These are phyloP conservation scores for Eretmochelys imbricata DNA, from an alignment of 2,113 vertebrate genomes.

Conservation along the genomic window DNA sequence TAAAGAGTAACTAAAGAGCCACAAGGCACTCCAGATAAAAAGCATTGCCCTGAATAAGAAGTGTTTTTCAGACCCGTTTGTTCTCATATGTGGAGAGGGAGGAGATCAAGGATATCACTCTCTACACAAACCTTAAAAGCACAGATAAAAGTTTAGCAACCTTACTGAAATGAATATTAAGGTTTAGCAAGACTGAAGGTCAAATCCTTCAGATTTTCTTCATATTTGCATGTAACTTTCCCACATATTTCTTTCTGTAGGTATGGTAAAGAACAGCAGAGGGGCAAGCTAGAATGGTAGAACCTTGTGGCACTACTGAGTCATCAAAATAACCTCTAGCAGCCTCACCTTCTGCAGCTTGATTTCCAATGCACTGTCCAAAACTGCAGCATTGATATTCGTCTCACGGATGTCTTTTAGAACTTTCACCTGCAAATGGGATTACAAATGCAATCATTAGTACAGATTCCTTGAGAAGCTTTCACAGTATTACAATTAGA, in stretches of 20 bases:
- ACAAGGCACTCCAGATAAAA: conserved; percentile 32
- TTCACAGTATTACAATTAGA: conserved; percentile 84
- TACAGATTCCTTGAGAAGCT: conserved; percentile 81
- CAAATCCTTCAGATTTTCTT: background rate
- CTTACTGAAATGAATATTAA: background rate
- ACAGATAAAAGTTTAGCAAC: background rate
- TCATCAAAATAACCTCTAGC: background rate
- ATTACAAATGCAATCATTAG: conserved; percentile 85
- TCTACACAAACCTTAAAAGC: background rate
- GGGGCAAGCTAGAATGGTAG: background rate
- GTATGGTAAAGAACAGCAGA: background rate
- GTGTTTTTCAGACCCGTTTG: conserved; percentile 28
- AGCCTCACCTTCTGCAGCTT: background rate
- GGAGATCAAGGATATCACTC: background rate
- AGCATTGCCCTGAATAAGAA: conserved; percentile 33
- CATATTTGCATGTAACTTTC: background rate
- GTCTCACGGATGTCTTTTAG: conserved; percentile 61
- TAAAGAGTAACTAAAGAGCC: conserved; percentile 36
- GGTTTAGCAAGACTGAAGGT: background rate
- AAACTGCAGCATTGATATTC: conserved; percentile 50
- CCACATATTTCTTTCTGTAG: background rate
- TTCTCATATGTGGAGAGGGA: background rate
- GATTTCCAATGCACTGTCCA: conserved; percentile 46
- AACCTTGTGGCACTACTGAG: conserved; percentile 1
- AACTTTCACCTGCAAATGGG: conserved; percentile 85